phyloP scores from a whole-genome alignment of 2,888 invertebrate genomes.

The Apamea anceps region DNA sequence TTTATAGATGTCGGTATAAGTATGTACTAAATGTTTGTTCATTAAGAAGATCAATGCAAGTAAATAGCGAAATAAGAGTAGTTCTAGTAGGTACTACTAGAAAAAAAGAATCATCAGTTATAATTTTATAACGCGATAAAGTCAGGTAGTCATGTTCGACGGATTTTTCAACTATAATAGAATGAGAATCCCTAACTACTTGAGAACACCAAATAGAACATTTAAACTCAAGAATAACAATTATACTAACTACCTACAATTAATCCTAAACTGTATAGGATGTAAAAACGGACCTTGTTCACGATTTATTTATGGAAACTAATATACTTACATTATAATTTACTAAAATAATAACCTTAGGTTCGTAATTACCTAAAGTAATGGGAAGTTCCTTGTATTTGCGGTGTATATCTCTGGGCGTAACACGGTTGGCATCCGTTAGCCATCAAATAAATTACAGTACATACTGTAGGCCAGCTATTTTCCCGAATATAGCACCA shows the following conservation, averaged over 20 bases:
- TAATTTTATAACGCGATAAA: neutral
- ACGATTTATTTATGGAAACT: conserved; percentile 5
- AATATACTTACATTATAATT: conserved; percentile 10
- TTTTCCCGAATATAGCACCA: neutral
- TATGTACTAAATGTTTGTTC: neutral
- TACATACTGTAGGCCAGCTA: neutral
- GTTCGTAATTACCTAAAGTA: conserved; percentile 13
- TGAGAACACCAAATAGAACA: neutral
- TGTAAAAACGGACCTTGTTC: conserved; percentile 1
- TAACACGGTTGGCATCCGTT: neutral
- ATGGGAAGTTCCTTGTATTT: conserved; percentile 17
- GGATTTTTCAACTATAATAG: neutral
- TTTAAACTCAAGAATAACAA: neutral
- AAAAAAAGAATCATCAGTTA: neutral
- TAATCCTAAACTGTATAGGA: neutral
- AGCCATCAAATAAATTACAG: conserved; percentile 27
- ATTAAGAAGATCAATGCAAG: conserved; percentile 20
- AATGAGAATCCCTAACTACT: neutral
- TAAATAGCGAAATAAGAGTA: conserved; percentile 20
- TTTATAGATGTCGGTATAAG: neutral
- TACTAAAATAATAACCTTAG: conserved; percentile 18
- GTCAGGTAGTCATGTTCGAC: neutral
- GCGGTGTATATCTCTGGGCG: neutral
- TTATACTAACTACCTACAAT: neutral
- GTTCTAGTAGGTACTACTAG: neutral